Base-by-base conservation (phyloP, 2,113 vertebrate genomes). In the Corythornis madagascariensis region DNA sequence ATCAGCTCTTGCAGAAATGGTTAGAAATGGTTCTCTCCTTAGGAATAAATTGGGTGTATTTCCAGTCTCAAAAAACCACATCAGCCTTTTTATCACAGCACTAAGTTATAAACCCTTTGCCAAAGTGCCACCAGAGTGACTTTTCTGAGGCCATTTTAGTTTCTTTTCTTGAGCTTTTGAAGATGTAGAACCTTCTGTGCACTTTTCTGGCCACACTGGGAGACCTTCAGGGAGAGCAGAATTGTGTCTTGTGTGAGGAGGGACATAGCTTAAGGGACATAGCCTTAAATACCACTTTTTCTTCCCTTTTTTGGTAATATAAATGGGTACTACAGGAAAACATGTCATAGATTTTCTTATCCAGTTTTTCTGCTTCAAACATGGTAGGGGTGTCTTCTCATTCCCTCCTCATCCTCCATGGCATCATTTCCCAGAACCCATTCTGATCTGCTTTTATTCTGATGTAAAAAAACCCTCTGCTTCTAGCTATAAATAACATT, bases 1-100 rank as follows among this genome's bases (percentile, higher is more conserved):
- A 95, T 91, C 97, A 77, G 91, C 97, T 61, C 45, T 98, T 74
- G 98, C 97, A 88, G 98, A 99, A 85, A 98, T 98, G 98, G 99
- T 99, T 82, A 93, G 98, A 97, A 86, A 21, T 83, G 48, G 48
- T 75, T 92, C 25, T 94, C 96, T 95, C 20, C 25, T 77, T 65
- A 48, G 33, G 25, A 24, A 79, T 33, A 59, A 59, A 14, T 73
- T 76, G 56, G 38, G 4, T 71, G 11, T 88, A 19, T 57, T 83
- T 40, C 21, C 31, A 40, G 42, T 69, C 35, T 80, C 65, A 59
- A 71, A 26, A 92, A 88, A 86, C 33, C 31, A 11, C 2, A 28
- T 90, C 9, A 52, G 21, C 29, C 0, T 1, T 77, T 21, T 69
- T 76, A 13, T 43, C 55, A 59, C 29, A 82, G 31, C 10, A 56